phyloP scores from a whole-genome alignment of 2,888 invertebrate species.

The Melipona beecheii region DNA sequence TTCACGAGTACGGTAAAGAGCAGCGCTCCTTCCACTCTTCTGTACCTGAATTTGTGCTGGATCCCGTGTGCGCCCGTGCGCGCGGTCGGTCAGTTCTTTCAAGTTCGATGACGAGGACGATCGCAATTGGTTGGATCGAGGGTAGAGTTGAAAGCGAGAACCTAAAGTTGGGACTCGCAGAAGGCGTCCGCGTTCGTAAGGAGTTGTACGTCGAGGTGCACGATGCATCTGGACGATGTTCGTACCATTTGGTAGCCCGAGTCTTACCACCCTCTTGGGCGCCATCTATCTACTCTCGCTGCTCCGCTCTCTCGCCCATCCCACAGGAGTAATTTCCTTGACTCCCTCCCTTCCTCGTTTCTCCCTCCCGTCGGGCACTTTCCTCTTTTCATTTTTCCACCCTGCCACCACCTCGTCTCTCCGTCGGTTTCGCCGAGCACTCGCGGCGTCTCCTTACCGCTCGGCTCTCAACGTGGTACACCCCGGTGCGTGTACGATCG shows the following conservation, averaged over 20 bases:
- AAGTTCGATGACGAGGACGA: slow-evolving; percentile 55
- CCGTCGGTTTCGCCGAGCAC: slow-evolving; percentile 20
- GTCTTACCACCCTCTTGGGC: slow-evolving; percentile 77
- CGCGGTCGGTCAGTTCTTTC: slow-evolving; percentile 57
- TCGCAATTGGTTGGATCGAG: slow-evolving; percentile 57
- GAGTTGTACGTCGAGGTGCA: slow-evolving; percentile 36
- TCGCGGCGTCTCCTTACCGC: not conserved
- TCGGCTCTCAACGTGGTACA: not conserved
- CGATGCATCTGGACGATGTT: slow-evolving; percentile 66
- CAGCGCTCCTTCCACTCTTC: not conserved
- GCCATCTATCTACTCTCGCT: slow-evolving; percentile 74
- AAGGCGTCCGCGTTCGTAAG: slow-evolving; percentile 36
- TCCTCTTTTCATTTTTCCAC: slow-evolving; percentile 46
- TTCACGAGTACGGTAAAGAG: slow-evolving; percentile 44
- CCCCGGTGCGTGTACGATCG: slow-evolving; percentile 42
- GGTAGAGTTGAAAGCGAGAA: slow-evolving; percentile 1
- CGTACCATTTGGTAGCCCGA: slow-evolving; percentile 70
- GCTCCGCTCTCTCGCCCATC: slow-evolving; percentile 50
- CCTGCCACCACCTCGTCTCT: slow-evolving; percentile 1
- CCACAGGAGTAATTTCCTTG: slow-evolving; percentile 70
- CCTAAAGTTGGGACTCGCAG: slow-evolving; percentile 34
- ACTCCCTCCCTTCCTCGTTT: slow-evolving; percentile 49
- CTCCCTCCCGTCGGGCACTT: slow-evolving; percentile 31
- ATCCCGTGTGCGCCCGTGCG: too few species aligned
- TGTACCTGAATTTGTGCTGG: slow-evolving; percentile 30